Percentiles rank a stretch among this genome's conserved stretches.
phyloP scores from a whole-genome alignment of 2,888 invertebrate genomes.

The Ophion ellenae region DNA sequence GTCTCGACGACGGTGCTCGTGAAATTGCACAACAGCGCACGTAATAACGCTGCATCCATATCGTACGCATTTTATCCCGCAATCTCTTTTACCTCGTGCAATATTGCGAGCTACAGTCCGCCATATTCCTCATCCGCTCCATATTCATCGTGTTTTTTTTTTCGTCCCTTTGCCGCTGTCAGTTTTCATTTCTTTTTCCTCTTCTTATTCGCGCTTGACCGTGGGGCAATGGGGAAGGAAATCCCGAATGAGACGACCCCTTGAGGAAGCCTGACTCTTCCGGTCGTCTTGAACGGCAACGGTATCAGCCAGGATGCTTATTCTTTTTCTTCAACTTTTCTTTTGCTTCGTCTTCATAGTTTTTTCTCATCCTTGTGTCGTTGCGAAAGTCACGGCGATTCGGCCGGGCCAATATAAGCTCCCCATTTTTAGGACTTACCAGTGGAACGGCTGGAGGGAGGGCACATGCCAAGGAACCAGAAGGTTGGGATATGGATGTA shows the following conservation, averaged over 20 bases:
- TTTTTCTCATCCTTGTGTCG: neutral
- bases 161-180: neutral
- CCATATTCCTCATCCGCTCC: neutral
- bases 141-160: slow-evolving; percentile 24
- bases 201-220: neutral
- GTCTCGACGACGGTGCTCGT: slow-evolving; percentile 12
- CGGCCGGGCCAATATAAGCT: slow-evolving; percentile 54
- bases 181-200: neutral
- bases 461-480: slow-evolving; percentile 38
- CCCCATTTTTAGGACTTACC: neutral
- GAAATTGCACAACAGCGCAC: slow-evolving; percentile 22
- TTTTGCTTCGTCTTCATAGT: neutral
- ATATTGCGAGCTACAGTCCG: neutral
- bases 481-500: neutral
- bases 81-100: neutral
- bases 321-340: slow-evolving; percentile 1
- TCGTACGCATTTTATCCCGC: neutral
- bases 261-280: neutral
- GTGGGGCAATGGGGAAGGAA: too few species aligned
- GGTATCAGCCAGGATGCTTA: slow-evolving; percentile 1
- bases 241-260: neutral
- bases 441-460: slow-evolving; percentile 21
- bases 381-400: slow-evolving; percentile 52
- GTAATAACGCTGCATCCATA: slow-evolving; percentile 1
- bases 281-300: neutral